phyloP scores from a whole-genome alignment of 2,888 invertebrate species.

The Diabrotica balteata region DNA sequence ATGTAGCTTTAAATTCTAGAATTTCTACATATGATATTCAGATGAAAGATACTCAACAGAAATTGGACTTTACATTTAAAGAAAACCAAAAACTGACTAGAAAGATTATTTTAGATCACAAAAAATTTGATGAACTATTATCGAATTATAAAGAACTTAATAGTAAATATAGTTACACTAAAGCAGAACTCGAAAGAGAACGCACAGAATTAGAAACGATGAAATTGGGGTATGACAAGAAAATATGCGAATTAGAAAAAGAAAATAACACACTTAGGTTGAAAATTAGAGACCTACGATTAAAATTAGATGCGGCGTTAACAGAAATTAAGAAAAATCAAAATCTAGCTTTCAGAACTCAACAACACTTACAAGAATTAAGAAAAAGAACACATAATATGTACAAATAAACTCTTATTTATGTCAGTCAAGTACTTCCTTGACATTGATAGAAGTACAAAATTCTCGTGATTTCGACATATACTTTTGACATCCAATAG shows the following conservation, averaged over 20 bases:
- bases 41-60: constrained; percentile 42
- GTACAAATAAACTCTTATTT: constrained; percentile 38
- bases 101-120: constrained; percentile 40
- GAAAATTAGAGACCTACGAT: constrained; percentile 52
- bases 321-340: constrained; percentile 54
- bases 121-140: constrained; percentile 41
- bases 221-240: constrained; percentile 58
- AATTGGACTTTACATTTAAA: constrained; percentile 32
- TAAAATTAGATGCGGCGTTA: constrained; percentile 51
- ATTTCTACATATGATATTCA: constrained; percentile 37
- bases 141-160: constrained; percentile 39
- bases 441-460: no score
- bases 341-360: constrained; percentile 54
- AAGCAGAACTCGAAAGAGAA: constrained; percentile 43
- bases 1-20: constrained; percentile 41
- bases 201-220: constrained; percentile 40
- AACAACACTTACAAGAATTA: constrained; percentile 54
- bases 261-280: constrained; percentile 53
- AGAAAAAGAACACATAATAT: constrained; percentile 50
- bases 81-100: constrained; percentile 41
- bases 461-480: no score
- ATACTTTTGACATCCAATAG: no score
- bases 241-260: constrained; percentile 61
- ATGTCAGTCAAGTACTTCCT: no score
- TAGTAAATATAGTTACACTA: constrained; percentile 38